These are phyloP conservation scores for Protonemura montana DNA, from an alignment of 2,888 invertebrate genomes.

Conservation along the genomic window DNA sequence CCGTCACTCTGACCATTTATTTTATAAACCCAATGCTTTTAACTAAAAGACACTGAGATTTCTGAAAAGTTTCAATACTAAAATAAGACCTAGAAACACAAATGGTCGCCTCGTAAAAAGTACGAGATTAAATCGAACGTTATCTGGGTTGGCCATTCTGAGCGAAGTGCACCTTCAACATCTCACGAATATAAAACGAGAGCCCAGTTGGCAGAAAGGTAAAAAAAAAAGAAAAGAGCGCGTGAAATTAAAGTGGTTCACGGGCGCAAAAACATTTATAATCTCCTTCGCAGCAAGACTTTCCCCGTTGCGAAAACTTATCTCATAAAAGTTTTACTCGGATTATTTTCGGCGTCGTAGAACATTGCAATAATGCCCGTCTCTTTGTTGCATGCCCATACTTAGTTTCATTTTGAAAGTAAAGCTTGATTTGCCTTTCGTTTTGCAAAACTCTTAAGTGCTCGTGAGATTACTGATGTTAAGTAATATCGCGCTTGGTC, in stretches of 20 bases:
- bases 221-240: background rate
- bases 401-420: too few species aligned
- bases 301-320: background rate
- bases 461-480: too few species aligned
- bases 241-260: too few species aligned
- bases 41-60: too few species aligned
- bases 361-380: background rate
- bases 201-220: background rate
- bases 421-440: too few species aligned
- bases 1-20: too few species aligned
- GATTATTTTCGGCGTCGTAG: background rate
- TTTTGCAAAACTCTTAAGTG: too few species aligned
- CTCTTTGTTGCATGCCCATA: too few species aligned
- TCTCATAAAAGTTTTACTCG: background rate
- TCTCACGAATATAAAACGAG: too few species aligned
- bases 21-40: too few species aligned
- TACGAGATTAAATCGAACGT: background rate
- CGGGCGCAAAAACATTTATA: background rate
- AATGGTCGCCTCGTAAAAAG: background rate
- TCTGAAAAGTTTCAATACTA: background rate
- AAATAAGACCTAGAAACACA: background rate
- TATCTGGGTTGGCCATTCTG: background rate
- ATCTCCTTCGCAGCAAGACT: background rate
- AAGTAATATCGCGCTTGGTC: too few species aligned
- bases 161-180: too few species aligned